These are phyloP conservation scores for Odontomyia ornata DNA, from an alignment of 2,888 invertebrate species.

Conservation along the genomic window DNA sequence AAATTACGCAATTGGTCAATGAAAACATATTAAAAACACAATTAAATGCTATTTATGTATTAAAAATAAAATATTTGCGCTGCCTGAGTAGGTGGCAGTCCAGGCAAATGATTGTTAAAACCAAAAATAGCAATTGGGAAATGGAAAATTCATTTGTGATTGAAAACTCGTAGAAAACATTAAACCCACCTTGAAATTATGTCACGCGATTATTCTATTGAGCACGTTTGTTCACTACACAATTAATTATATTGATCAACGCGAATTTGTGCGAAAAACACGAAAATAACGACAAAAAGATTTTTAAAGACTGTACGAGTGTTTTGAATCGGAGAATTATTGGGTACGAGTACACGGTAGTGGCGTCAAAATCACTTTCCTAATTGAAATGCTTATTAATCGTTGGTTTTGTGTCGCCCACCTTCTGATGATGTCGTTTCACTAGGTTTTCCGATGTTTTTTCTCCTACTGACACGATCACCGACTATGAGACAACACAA, in stretches of 20 bases:
- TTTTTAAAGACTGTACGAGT: too few species aligned
- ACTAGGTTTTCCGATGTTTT: constrained; percentile 35
- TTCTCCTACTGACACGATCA: too few species aligned
- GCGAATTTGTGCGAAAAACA: background rate
- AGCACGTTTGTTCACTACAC: background rate
- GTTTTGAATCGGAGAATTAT: background rate
- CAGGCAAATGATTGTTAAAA: constrained; percentile 1
- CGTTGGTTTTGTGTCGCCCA: constrained; percentile 25
- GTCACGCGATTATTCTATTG: constrained; percentile 18
- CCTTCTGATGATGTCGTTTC: constrained; percentile 13
- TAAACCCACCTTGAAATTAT: constrained; percentile 43
- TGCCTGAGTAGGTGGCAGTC: too few species aligned
- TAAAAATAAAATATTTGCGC: background rate
- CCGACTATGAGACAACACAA: too few species aligned
- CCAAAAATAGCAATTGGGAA: background rate
- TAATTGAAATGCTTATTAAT: constrained; percentile 25
- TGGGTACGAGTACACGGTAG: background rate
- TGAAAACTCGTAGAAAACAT: background rate
- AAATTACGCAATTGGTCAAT: constrained; percentile 32
- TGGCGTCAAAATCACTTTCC: constrained; percentile 9
- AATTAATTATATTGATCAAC: background rate
- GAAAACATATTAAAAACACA: constrained; percentile 29
- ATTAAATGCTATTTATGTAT: background rate
- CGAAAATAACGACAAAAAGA: background rate
- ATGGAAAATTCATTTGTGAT: background rate